Percentiles rank a stretch among this genome's conserved stretches.
These are phyloP conservation scores for Camptogramma bilineatum DNA, from an alignment of 2,888 invertebrate species.

Conservation along the genomic window DNA sequence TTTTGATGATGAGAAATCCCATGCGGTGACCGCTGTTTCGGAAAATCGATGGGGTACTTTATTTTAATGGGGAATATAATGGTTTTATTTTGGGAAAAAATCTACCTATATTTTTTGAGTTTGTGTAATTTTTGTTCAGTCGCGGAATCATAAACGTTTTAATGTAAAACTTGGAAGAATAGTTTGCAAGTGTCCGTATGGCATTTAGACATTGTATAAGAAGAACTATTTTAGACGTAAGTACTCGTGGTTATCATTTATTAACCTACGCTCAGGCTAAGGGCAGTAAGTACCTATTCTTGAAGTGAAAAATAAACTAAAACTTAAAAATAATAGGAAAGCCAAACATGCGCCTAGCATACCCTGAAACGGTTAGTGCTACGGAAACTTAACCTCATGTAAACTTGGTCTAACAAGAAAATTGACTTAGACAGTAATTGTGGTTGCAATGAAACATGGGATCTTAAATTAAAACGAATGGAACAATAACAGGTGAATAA, in stretches of 20 bases:
- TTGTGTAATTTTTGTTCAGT: neutral
- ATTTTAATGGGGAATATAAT: slow-evolving; percentile 10
- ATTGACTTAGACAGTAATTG: neutral
- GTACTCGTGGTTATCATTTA: too few species aligned
- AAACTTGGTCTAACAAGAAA: neutral
- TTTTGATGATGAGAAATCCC: slow-evolving; percentile 22
- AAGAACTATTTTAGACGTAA: too few species aligned
- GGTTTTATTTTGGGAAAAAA: neutral
- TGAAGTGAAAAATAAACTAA: neutral
- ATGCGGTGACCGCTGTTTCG: slow-evolving; percentile 6
- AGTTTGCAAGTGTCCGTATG: too few species aligned
- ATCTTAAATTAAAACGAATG: neutral
- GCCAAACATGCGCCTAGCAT: neutral
- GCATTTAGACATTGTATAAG: too few species aligned
- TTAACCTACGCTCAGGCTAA: too few species aligned
- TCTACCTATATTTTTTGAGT: neutral
- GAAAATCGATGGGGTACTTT: slow-evolving; percentile 9
- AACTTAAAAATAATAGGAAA: neutral
- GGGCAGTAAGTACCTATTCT: neutral
- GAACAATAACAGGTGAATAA: neutral
- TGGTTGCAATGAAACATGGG: neutral
- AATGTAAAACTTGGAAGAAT: too few species aligned
- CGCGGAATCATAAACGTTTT: too few species aligned
- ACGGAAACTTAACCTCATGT: neutral
- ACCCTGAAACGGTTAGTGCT: neutral